Percentiles rank a stretch among this genome's conserved stretches.
Evolutionary conservation across 2,888 invertebrate species (phyloP).

Genomic region (Dicroscelio sp.): DNA sequence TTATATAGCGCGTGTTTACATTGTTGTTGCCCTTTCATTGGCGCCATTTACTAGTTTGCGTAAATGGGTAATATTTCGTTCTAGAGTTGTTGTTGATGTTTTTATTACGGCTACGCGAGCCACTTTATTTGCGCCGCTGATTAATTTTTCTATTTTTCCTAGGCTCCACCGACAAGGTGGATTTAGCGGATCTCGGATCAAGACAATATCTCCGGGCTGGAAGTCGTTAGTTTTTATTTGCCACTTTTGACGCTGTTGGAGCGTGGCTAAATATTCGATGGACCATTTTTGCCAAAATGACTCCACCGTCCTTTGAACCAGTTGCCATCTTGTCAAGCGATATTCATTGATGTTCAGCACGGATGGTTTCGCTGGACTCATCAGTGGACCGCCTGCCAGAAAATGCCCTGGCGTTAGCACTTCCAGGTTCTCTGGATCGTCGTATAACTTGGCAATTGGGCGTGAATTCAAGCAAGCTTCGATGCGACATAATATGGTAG

Average conservation of each 20-base stretch:
- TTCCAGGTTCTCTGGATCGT: neutral
- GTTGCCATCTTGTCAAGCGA: neutral
- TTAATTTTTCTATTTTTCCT: neutral
- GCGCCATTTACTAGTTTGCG: no score
- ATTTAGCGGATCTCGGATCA: neutral
- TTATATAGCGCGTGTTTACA: no score
- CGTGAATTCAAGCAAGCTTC: neutral
- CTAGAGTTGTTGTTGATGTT: no score
- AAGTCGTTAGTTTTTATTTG: neutral
- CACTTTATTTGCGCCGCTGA: no score
- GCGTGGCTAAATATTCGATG: neutral
- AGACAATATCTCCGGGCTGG: neutral
- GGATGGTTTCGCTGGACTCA: neutral
- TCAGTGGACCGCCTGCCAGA: neutral
- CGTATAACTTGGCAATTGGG: neutral
- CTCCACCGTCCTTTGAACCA: neutral
- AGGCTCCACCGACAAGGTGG: neutral
- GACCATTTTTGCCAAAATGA: neutral
- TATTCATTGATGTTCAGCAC: neutral
- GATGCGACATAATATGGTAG: neutral
- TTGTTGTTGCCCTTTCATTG: no score
- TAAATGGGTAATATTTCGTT: no score
- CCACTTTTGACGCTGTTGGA: neutral
- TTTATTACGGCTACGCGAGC: no score
- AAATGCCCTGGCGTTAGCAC: neutral